Conservation (phyloP, 1,140 invertebrate genomes). For the Gryllus bimaculatus region DNA sequence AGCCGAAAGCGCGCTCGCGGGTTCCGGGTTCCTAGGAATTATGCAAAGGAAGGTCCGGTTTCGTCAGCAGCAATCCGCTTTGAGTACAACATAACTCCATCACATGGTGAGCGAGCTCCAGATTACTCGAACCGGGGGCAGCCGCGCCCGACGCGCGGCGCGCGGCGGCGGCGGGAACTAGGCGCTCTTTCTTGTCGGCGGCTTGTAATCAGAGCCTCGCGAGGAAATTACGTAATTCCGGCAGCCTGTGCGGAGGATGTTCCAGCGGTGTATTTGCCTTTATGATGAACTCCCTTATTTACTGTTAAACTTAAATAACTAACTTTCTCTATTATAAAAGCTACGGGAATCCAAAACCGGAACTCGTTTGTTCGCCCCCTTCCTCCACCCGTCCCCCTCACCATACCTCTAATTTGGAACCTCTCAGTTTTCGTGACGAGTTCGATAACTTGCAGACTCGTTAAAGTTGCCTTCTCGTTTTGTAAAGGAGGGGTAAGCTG, state of each 20-base stretch:
- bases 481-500: too few relatives aligned
- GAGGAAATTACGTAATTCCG: background rate
- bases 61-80: background rate
- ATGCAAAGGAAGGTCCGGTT: background rate
- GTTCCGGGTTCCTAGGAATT: background rate
- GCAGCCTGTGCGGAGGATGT: background rate
- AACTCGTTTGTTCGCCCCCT: too few relatives aligned
- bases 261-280: background rate
- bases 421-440: too few relatives aligned
- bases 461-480: too few relatives aligned
- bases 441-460: too few relatives aligned
- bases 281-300: background rate
- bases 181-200: background rate
- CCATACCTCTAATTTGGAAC: too few relatives aligned
- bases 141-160: background rate
- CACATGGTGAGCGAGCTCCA: background rate
- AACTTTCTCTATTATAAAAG: too few relatives aligned
- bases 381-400: too few relatives aligned
- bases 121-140: background rate
- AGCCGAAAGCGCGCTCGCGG: too few relatives aligned
- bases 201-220: background rate
- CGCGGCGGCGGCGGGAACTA: background rate
- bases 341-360: too few relatives aligned
- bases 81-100: constrained; percentile 1
- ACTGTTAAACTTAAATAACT: background rate